phyloP scores from a whole-genome alignment of 2,888 invertebrate species.

The Deilephila elpenor region DNA sequence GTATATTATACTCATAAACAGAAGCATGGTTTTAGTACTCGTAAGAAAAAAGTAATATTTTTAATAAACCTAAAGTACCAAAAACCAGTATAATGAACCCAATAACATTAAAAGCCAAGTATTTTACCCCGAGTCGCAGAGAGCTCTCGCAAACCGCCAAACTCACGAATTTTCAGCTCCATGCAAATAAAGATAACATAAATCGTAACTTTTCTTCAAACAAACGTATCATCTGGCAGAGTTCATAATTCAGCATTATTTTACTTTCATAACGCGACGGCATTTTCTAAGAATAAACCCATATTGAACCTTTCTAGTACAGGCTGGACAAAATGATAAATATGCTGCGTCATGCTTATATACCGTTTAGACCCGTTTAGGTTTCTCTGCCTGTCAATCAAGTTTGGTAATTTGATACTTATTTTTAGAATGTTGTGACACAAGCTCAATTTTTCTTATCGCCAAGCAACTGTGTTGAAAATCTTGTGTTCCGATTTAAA shows the following conservation, averaged over 20 bases:
- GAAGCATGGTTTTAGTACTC: no score
- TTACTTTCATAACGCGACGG: constrained; percentile 17
- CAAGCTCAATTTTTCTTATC: no score
- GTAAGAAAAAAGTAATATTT: no score
- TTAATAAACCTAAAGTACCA: no score
- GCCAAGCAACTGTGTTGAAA: no score
- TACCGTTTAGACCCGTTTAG: no score
- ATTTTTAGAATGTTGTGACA: no score
- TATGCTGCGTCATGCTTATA: neutral
- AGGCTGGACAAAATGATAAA: neutral
- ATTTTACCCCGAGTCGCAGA: neutral
- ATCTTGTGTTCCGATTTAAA: no score
- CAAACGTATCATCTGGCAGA: constrained; percentile 21
- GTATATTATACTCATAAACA: no score
- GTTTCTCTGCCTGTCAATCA: no score
- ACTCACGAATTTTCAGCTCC: constrained; percentile 18
- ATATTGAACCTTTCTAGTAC: neutral
- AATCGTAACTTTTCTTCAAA: constrained; percentile 24
- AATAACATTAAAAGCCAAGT: neutral
- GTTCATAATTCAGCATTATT: constrained; percentile 22
- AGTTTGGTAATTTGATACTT: no score
- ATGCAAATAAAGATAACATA: constrained; percentile 27
- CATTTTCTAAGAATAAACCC: neutral
- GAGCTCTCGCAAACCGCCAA: constrained; percentile 12
- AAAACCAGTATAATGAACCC: neutral